A percentile compares a stretch with the other conserved stretches of the same genome.
phyloP scores from a whole-genome alignment of 2,888 invertebrate genomes.

The Teleiodes luculella region DNA sequence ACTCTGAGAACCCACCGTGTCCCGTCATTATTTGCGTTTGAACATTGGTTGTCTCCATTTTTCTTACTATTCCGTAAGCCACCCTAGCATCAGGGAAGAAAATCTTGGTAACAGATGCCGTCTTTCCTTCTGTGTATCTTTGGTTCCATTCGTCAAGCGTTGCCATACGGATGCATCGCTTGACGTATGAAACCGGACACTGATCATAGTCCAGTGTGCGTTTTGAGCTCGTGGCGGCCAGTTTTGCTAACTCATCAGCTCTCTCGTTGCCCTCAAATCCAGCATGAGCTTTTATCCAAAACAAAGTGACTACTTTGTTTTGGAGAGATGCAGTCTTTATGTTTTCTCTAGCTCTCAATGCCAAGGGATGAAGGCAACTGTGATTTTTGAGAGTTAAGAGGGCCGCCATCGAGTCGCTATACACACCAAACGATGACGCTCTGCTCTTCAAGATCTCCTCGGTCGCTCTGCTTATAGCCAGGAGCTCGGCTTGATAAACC shows the following conservation, averaged over 20 bases:
- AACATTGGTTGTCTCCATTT: neutral
- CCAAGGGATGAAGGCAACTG: neutral
- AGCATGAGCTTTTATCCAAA: neutral
- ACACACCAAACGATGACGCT: neutral
- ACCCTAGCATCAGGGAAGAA: neutral
- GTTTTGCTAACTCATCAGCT: conserved; percentile 10
- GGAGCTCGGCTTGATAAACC: neutral
- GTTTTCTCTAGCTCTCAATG: neutral
- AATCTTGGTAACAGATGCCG: neutral
- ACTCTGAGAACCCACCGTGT: neutral
- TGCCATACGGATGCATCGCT: neutral
- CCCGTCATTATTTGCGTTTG: neutral
- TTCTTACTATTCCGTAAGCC: neutral
- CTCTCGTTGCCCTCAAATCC: neutral
- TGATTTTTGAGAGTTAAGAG: neutral
- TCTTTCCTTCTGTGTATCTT: neutral
- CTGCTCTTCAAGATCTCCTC: neutral
- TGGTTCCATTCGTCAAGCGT: no score
- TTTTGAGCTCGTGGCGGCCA: conserved; percentile 7
- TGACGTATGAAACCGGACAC: neutral
- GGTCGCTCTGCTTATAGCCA: neutral
- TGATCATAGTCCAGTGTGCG: conserved; percentile 10
- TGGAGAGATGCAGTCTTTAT: neutral
- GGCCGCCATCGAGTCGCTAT: neutral
- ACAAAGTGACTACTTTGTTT: neutral